Evolutionary conservation across 2,888 invertebrate genomes (phyloP), one percentile per base, ranked within the genome.

Genomic region (Drosophila aldrichi): DNA sequence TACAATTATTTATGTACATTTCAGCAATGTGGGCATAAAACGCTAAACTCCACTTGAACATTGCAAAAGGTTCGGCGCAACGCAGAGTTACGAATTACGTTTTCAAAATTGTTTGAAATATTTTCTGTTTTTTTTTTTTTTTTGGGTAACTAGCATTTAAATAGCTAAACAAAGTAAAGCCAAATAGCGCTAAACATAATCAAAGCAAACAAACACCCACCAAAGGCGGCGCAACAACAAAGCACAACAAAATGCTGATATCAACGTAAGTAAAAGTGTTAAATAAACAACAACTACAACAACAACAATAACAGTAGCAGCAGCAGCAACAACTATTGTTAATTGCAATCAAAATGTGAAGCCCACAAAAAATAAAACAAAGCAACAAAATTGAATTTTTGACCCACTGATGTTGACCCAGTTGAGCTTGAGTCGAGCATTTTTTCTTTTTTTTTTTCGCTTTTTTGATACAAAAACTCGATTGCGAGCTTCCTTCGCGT

Each of bases 221-320:
- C 61, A 44, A 46, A 75, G 69, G 75, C 60, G 54, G 44, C 40
- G n/a, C 54, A 70, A 70, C 60, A 61, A 58, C 38, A 54, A 49
- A 80, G 67, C 22, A 64, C 48, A 73, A 73, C 57, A 83, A 85
- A 71, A 87, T 88, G 88, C 85, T 88, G 83, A 88, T 90, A 90
- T 82, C 89, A 87, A 91, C 90, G 91, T 90, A 90, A 90, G 90
- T 90, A 90, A 82, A 82, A 66, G 59, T 64, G 62, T 22, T 63
- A 18, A 57, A 57, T 43, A 44, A 34, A 34, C 44, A 74, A 22
- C n/a, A n/a, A n/a, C n/a, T n/a, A 74, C 62, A 62, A 60, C 57
- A 70, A 59, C 46, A 74, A 70, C 62, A 67, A 70, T 36, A 73
- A 70, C 51, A 58, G 55, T 40, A 71, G 70, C 62, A 70, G 65